Conservation (phyloP, 2,888 invertebrate species). For the Ariolimax columbianus region DNA sequence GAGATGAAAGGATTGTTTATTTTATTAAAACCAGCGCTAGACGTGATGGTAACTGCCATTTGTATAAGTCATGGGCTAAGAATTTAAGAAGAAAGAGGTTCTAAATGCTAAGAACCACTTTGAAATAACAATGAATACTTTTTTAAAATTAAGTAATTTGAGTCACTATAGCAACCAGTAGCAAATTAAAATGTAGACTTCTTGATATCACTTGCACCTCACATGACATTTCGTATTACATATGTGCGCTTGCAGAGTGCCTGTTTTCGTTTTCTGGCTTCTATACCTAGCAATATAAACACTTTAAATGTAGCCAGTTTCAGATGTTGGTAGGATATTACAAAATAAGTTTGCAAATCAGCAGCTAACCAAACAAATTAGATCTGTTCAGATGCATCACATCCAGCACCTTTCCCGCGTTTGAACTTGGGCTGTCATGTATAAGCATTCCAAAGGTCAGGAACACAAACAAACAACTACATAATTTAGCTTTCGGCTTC, state of each 20-base stretch:
- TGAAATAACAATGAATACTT: too few species aligned
- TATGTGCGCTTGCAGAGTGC: not conserved
- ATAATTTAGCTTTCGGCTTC: not conserved
- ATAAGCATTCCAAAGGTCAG: slow-evolving; percentile 15
- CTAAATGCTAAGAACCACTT: too few species aligned
- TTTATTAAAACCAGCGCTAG: too few species aligned
- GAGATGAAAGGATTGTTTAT: too few species aligned
- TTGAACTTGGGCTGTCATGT: not conserved
- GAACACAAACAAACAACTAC: not conserved
- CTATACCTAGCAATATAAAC: not conserved
- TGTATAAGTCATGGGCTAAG: too few species aligned
- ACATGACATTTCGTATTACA: not conserved
- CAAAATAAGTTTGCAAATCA: not conserved
- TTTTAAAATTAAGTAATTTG: too few species aligned
- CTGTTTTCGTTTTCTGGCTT: not conserved
- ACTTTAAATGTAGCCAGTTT: not conserved
- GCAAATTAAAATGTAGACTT: too few species aligned
- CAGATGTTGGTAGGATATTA: not conserved
- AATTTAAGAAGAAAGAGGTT: too few species aligned
- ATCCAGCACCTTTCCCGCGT: not conserved
- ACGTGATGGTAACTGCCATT: too few species aligned
- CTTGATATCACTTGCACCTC: too few species aligned
- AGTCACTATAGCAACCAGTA: too few species aligned
- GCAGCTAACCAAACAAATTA: not conserved
- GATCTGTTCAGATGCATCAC: not conserved